Evolutionary conservation across 2,888 invertebrate species (phyloP).

Genomic region (Parnassius orleans): DNA sequence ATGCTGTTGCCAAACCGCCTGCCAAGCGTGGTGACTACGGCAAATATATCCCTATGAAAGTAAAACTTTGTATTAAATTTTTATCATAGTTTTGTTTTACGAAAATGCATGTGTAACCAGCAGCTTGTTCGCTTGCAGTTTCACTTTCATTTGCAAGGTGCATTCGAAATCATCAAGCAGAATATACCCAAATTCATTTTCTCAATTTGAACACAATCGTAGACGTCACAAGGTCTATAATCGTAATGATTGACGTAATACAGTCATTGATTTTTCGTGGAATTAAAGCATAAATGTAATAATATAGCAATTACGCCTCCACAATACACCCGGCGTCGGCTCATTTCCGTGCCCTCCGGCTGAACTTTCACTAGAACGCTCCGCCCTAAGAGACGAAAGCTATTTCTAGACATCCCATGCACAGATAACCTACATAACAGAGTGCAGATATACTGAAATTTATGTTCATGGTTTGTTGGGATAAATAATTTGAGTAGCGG

Average conservation of each 20-base stretch:
- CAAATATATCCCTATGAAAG: too few relatives aligned
- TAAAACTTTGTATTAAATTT: too few relatives aligned
- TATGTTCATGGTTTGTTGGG: slow-evolving; percentile 17
- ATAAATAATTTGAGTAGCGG: slow-evolving; percentile 20
- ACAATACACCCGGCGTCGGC: slow-evolving; percentile 33
- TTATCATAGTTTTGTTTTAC: too few relatives aligned
- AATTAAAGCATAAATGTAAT: slow-evolving; percentile 19
- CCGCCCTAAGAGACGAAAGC: slow-evolving; percentile 37
- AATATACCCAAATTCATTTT: neutral
- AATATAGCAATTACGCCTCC: slow-evolving; percentile 31
- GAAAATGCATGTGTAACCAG: neutral
- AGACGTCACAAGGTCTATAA: neutral
- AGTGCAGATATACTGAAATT: slow-evolving; percentile 20
- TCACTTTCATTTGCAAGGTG: neutral
- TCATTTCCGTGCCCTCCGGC: slow-evolving; percentile 46
- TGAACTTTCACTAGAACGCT: slow-evolving; percentile 51
- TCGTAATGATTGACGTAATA: neutral
- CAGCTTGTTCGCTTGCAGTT: neutral
- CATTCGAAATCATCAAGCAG: neutral
- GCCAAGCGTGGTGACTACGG: too few relatives aligned
- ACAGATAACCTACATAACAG: slow-evolving; percentile 27
- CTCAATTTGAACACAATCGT: neutral
- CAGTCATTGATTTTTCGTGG: neutral
- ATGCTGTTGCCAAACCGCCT: too few relatives aligned
- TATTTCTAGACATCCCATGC: slow-evolving; percentile 32